Conservation (phyloP, 2,888 invertebrate species). For the Drosophila hamatofila region DNA sequence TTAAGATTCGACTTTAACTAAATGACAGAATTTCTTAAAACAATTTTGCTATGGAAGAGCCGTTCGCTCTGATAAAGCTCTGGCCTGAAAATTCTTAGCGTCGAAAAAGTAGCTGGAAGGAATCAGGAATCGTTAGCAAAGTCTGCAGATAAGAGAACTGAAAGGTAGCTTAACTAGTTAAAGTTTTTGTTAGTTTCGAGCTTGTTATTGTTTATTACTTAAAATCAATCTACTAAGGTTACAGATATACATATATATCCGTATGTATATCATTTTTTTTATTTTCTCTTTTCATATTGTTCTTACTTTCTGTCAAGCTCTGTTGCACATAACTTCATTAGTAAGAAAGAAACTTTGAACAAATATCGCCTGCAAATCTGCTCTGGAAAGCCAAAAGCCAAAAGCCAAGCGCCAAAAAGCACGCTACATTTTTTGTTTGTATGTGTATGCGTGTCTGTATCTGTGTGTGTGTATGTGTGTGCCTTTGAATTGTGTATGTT, state of each 20-base stretch:
- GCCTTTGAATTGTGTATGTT: constrained; percentile 55
- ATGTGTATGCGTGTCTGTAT: constrained; percentile 13
- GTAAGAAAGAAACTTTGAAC: constrained; percentile 23
- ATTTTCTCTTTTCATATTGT: constrained; percentile 1
- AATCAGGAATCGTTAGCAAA: no score
- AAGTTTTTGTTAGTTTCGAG: background rate
- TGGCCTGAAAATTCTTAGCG: no score
- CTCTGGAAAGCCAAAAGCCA: constrained; percentile 31
- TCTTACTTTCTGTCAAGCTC: background rate
- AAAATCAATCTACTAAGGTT: background rate
- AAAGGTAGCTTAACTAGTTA: background rate
- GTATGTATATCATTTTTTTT: background rate
- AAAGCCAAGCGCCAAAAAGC: constrained; percentile 45
- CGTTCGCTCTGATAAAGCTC: no score
- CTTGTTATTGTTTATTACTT: background rate
- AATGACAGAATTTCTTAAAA: background rate
- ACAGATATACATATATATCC: background rate
- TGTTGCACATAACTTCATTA: constrained; percentile 33
- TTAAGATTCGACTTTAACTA: background rate
- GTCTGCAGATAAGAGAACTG: no score
- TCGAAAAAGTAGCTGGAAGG: no score
- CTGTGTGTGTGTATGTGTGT: constrained; percentile 13
- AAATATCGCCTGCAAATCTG: constrained; percentile 50
- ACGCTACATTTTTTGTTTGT: constrained; percentile 27
- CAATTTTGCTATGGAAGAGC: no score